Evolutionary conservation across 2,888 invertebrate genomes (phyloP).

Genomic region (Mayetiola destructor): DNA sequence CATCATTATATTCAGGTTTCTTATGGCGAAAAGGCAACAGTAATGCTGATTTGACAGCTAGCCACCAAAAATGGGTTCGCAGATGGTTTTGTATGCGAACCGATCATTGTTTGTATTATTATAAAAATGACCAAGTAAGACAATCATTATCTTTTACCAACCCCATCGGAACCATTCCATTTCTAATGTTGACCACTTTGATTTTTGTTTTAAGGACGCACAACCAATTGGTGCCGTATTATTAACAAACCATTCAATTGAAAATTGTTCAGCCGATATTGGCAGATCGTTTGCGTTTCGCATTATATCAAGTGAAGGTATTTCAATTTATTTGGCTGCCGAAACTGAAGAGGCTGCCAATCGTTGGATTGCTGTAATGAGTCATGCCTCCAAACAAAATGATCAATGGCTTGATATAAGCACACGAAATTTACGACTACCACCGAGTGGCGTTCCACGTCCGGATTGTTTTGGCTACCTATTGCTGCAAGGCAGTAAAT

Average conservation of each 20-base stretch:
- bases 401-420: constrained; percentile 59
- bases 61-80: constrained; percentile 59
- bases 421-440: constrained; percentile 62
- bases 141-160: not conserved
- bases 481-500: constrained; percentile 69
- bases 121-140: constrained; percentile 79
- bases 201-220: constrained; percentile 44
- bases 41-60: constrained; percentile 38
- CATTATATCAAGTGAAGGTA: constrained; percentile 53
- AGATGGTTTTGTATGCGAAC: constrained; percentile 83
- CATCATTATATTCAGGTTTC: constrained; percentile 57
- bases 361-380: constrained; percentile 64
- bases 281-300: constrained; percentile 57
- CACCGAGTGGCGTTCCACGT: constrained; percentile 62
- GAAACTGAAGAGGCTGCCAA: constrained; percentile 56
- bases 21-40: constrained; percentile 57
- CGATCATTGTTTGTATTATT: constrained; percentile 89
- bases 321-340: constrained; percentile 63
- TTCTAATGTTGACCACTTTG: not conserved
- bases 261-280: constrained; percentile 33
- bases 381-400: constrained; percentile 61
- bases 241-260: constrained; percentile 67
- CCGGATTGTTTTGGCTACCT: constrained; percentile 91
- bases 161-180: not conserved
- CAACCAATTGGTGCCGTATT: constrained; percentile 83